These are phyloP conservation scores for Zapus hudsonius DNA, from an alignment of 2,113 vertebrate species.

Conservation along the genomic window DNA sequence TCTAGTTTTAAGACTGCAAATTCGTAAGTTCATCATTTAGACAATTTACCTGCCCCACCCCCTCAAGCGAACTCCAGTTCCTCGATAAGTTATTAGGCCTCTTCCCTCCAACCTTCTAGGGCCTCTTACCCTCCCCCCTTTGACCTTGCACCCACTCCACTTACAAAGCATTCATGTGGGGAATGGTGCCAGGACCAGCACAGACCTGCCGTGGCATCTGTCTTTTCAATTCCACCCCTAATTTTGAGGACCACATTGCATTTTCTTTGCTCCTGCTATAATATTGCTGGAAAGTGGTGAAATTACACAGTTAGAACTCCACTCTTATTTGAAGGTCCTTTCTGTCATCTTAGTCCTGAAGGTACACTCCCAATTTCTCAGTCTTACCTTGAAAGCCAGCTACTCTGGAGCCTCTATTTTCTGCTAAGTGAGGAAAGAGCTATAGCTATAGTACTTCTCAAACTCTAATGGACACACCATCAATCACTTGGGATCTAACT, in stretches of 20 bases:
- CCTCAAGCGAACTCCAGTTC: background rate
- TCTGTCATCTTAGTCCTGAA: background rate
- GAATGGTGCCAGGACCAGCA: background rate
- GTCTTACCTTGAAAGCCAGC: constrained; percentile 16
- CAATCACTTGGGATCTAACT: background rate
- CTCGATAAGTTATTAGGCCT: background rate
- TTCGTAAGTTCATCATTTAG: background rate
- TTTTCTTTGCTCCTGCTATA: background rate
- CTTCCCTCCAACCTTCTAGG: background rate
- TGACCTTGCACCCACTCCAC: background rate
- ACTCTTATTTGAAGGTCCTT: background rate
- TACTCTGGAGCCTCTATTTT: background rate
- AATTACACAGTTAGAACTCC: background rate
- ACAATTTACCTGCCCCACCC: background rate
- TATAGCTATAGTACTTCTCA: background rate
- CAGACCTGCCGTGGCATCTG: background rate
- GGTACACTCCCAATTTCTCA: background rate
- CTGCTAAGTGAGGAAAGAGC: background rate
- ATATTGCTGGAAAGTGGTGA: background rate
- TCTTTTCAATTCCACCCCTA: constrained; percentile 8
- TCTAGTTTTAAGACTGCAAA: background rate
- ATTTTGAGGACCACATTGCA: background rate
- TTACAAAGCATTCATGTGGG: background rate
- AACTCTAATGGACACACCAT: background rate
- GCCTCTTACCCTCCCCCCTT: background rate